Base-by-base conservation (phyloP, 1,140 invertebrate genomes). In the Nasonia longicornis region DNA sequence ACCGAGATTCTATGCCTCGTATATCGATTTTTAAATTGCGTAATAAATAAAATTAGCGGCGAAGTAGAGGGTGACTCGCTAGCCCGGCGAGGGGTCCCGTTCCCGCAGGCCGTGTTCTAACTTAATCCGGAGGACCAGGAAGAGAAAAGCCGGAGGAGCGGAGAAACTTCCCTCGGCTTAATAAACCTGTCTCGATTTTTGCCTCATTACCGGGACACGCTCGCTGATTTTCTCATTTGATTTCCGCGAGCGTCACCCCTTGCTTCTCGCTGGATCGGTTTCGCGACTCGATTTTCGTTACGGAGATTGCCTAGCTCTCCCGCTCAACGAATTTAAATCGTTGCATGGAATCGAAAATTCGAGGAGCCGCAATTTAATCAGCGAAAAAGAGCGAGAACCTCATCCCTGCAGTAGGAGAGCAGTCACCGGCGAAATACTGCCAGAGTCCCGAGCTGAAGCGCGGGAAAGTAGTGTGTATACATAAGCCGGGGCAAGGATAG, bases 171-270 rank as follows among this genome's bases (percentile, higher is more conserved):
- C 82, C 87, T 87, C 86, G 84, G 86, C 84, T 89, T 89, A 90
- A 90, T 90, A 89, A 89, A 90, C 85, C 88, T 88, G 87, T 89
- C 87, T 89, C 87, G 88, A 89, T 90, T 90, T 89, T 90, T 89
- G 83, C 87, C 87, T 89, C 88, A 88, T 88, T 88, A 88, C 84
- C 83, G 80, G 84, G 82, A 85, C 84, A 85, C 81, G 84, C 84
- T 87, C 81, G 83, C 84, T 84, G 85, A 89, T 88, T 88, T 85
- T 87, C 83, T 85, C 84, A 88, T 84, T 89, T 85, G 85, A 89
- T 88, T 89, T 75, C 72, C n/a, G n/a, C 10, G 2, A 66, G 20
- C 52, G 52, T n/a, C 52, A 58, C 52, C 52, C 52, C 52, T 58
- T 58, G 52, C 52, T 67, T 80, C 26, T 1, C 71, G 35, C 12